Evolutionary conservation across 2,797 vertebrate species (phyloP).

Genomic region (Falco cherrug): DNA sequence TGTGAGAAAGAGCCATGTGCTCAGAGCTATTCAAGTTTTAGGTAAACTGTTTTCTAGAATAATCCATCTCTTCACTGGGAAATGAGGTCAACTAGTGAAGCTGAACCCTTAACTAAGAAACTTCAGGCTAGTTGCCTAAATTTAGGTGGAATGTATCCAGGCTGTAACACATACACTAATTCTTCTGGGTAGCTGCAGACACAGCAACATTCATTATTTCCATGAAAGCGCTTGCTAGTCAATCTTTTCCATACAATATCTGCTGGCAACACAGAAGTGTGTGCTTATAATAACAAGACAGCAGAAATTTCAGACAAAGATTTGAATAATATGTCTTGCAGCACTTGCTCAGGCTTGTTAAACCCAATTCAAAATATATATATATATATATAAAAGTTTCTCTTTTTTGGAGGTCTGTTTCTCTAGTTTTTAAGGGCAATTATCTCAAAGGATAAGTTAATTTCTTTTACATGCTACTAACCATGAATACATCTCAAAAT

Average conservation of each 20-base stretch:
- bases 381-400: not conserved
- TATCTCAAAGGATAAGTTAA: not conserved
- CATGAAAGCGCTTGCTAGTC: not conserved
- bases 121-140: not conserved
- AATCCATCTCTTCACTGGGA: not conserved
- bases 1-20: not conserved
- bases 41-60: not conserved
- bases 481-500: not conserved
- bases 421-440: not conserved
- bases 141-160: not conserved
- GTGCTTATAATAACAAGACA: not conserved
- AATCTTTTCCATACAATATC: not conserved
- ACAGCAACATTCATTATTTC: constrained; percentile 12
- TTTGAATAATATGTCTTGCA: not conserved
- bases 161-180: not conserved
- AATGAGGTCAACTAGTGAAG: not conserved
- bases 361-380: not conserved
- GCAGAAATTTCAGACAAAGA: not conserved
- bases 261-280: not conserved
- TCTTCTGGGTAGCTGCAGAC: constrained; percentile 11
- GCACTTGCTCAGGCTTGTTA: not conserved
- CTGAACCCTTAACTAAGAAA: not conserved
- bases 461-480: not conserved
- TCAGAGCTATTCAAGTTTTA: not conserved
- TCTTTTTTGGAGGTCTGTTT: not conserved